Base-by-base conservation (phyloP, 2,113 vertebrate genomes). In the Glareola pratincola region DNA sequence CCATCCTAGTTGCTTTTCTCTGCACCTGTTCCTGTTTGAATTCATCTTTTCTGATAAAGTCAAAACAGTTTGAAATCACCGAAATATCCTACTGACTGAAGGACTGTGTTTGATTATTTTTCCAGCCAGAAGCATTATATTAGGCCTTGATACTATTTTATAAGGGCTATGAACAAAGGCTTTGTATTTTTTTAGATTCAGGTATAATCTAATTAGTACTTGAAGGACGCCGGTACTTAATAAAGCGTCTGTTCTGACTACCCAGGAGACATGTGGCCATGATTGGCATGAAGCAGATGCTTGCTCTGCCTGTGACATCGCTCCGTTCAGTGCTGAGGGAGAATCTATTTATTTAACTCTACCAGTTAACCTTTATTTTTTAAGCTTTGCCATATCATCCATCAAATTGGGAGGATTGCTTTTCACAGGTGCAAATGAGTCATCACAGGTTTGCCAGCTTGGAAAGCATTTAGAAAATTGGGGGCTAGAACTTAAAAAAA, bases 381-480 rank as follows among this genome's bases (percentile, higher is more conserved):
- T 67, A 88, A 96, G 19, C 80, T 91, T 96, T 96, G 68, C 79
- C 50, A 32, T 94, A 95, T 85, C 95, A 97, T 97, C 95, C 93
- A 97, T 97, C 97, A 97, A 79, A 90, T 13, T 6, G 37, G 86
- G 74, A 90, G 57, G 92, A 85, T 43, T 95, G 93, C 62, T 94
- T 96, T 96, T 94, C 93, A 97, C 95, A 96, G 96, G 91, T 95
- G 94, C 95, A 96, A 97, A 95, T 95, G 89, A 96, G 77, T 95
- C 87, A 71, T 96, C 89, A 83, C 51, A 50, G 57, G 67, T 91
- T 95, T 94, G 53, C 89, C 95, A 97, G 85, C 93, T 95, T 95
- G 91, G 77, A 97, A 97, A 97, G 88, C 91, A 80, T 90, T 91
- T 90, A 77, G 78, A 71, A 95, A 97, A 90, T 62, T 63, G 94